phyloP scores from a whole-genome alignment of 2,113 vertebrate species.

The Notothenia rossii region DNA sequence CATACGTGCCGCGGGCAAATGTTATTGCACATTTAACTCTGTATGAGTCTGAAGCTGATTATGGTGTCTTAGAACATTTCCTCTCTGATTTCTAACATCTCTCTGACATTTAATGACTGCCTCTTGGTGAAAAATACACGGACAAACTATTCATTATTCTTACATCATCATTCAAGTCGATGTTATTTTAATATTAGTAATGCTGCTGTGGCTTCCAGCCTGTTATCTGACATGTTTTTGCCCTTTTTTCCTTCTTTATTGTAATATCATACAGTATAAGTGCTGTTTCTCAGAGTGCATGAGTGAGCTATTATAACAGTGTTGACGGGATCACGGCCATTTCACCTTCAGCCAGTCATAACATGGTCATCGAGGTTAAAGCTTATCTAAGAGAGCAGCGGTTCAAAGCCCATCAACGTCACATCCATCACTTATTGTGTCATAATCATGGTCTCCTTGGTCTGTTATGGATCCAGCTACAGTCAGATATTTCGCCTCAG shows the following conservation, averaged over 20 bases:
- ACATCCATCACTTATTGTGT: constrained; percentile 28
- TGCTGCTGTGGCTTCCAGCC: not conserved
- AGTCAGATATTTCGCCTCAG: not conserved
- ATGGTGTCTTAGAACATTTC: not conserved
- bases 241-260: not conserved
- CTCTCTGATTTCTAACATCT: constrained; percentile 14
- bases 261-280: not conserved
- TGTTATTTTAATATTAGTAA: not conserved
- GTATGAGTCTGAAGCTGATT: not conserved
- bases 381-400: not conserved
- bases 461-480: not conserved
- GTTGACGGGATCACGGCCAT: constrained; percentile 16
- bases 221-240: not conserved
- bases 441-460: not conserved
- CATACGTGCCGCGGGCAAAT: too few relatives aligned
- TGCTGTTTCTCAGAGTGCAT: not conserved
- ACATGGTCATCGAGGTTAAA: constrained; percentile 1
- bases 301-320: not conserved
- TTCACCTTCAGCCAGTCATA: constrained; percentile 17
- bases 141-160: not conserved
- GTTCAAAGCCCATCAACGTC: not conserved
- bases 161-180: constrained; percentile 2
- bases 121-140: not conserved
- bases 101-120: constrained; percentile 35
- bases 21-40: too few relatives aligned